Conservation (phyloP, 2,113 vertebrate species). For the Brachyhypopomus gauderio region DNA sequence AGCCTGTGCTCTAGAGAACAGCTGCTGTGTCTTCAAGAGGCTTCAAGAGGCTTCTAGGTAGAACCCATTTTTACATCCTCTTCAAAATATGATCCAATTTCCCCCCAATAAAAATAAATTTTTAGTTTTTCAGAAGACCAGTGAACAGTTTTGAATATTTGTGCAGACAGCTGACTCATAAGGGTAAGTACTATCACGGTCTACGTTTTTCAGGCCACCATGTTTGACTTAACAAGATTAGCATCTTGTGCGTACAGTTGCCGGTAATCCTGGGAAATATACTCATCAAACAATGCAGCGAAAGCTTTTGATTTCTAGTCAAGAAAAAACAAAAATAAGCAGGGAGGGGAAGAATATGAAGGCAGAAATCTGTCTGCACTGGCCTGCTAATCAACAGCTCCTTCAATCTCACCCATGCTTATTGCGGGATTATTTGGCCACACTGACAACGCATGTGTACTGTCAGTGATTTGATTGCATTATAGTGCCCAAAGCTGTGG, state of each 20-base stretch:
- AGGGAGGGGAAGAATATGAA: not conserved
- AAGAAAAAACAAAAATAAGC: slow-evolving; percentile 36
- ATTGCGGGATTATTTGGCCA: slow-evolving; percentile 38
- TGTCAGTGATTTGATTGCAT: slow-evolving; percentile 55
- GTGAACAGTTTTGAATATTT: slow-evolving; percentile 34
- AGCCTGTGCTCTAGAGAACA: not conserved
- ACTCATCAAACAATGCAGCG: slow-evolving; percentile 59
- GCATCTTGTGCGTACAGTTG: slow-evolving; percentile 59
- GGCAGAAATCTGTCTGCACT: slow-evolving; percentile 38
- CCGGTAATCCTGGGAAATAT: slow-evolving; percentile 59
- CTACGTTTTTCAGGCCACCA: slow-evolving; percentile 59
- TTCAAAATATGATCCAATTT: slow-evolving; percentile 27
- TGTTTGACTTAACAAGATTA: slow-evolving; percentile 70
- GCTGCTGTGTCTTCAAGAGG: not conserved
- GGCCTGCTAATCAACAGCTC: slow-evolving; percentile 53
- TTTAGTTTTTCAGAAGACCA: slow-evolving; percentile 39
- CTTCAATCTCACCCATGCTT: slow-evolving; percentile 51
- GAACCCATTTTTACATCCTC: not conserved
- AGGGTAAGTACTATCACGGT: slow-evolving; percentile 67
- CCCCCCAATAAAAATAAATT: slow-evolving; percentile 37
- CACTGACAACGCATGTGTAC: slow-evolving; percentile 46
- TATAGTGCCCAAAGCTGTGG: slow-evolving; percentile 51
- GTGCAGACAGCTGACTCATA: slow-evolving; percentile 48
- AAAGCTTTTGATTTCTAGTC: slow-evolving; percentile 66
- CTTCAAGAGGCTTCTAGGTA: not conserved